These are phyloP conservation scores for Thalassophryne amazonica DNA, from an alignment of 2,797 vertebrate genomes.

Conservation along the genomic window DNA sequence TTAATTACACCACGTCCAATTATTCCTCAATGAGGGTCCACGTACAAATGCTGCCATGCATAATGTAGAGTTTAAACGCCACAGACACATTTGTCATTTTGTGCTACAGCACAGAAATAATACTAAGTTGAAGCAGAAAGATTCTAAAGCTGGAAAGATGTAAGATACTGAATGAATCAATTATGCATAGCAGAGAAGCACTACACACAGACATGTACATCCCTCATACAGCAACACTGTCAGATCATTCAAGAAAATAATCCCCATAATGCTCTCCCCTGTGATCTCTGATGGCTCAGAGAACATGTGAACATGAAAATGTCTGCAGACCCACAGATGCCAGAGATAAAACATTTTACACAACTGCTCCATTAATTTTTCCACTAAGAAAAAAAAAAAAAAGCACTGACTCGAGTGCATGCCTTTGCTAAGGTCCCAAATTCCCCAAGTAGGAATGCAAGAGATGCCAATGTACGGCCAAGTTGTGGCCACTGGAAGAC, in stretches of 20 bases:
- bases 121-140: constrained; percentile 25
- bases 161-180: constrained; percentile 52
- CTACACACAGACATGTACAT: constrained; percentile 15
- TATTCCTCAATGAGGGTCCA: neutral
- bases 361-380: too few species aligned
- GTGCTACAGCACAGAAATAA: neutral
- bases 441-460: too few species aligned
- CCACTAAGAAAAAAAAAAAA: too few species aligned
- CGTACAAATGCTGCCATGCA: too few species aligned
- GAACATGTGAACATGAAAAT: constrained; percentile 18
- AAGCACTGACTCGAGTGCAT: too few species aligned
- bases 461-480: too few species aligned
- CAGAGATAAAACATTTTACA: neutral
- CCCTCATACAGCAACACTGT: constrained; percentile 18
- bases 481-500: too few species aligned
- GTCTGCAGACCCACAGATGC: neutral
- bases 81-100: neutral
- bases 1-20: neutral
- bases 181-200: constrained; percentile 44
- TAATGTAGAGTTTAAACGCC: too few species aligned
- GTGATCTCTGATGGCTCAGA: constrained; percentile 27
- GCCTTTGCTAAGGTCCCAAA: too few species aligned
- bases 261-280: constrained; percentile 1
- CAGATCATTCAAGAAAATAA: constrained; percentile 21
- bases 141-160: constrained; percentile 50